Evolutionary conservation across 2,888 invertebrate species (phyloP).

Genomic region (Drosophila falleni): DNA sequence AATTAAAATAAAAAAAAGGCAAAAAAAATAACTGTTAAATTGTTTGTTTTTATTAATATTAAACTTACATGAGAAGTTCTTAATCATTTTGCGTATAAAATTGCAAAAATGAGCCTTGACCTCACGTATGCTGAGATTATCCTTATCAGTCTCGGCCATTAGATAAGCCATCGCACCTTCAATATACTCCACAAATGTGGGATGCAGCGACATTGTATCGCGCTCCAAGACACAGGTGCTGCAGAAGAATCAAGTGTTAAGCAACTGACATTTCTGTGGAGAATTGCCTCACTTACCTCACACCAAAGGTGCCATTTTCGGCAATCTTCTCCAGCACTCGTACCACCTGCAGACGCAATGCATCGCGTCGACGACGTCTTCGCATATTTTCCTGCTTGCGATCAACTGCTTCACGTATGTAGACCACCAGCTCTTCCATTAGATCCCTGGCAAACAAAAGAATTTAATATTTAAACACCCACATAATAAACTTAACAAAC

Average conservation of each 20-base stretch:
- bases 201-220: conserved; percentile 93
- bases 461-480: not conserved
- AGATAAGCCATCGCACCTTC: conserved; percentile 96
- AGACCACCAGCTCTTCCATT: conserved; percentile 96
- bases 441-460: conserved; percentile 90
- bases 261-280: not conserved
- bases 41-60: not conserved
- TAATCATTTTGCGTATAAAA: conserved; percentile 96
- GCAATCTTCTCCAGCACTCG: conserved; percentile 96
- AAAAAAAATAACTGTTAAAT: not conserved
- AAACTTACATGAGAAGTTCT: conserved; percentile 94
- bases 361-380: conserved; percentile 95
- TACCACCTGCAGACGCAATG: conserved; percentile 95
- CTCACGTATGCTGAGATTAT: conserved; percentile 93
- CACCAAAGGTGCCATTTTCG: conserved; percentile 95
- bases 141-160: conserved; percentile 97
- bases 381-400: conserved; percentile 99
- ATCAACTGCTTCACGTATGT: conserved; percentile 98
- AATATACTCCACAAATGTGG: conserved; percentile 96
- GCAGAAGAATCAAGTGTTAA: not conserved
- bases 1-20: too few species aligned
- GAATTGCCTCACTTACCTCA: conserved; percentile 86
- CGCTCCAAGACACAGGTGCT: conserved; percentile 94
- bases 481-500: too few species aligned
- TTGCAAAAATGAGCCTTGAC: conserved; percentile 97